phyloP scores from a whole-genome alignment of 2,113 vertebrate species.

The Pimephales promelas region DNA sequence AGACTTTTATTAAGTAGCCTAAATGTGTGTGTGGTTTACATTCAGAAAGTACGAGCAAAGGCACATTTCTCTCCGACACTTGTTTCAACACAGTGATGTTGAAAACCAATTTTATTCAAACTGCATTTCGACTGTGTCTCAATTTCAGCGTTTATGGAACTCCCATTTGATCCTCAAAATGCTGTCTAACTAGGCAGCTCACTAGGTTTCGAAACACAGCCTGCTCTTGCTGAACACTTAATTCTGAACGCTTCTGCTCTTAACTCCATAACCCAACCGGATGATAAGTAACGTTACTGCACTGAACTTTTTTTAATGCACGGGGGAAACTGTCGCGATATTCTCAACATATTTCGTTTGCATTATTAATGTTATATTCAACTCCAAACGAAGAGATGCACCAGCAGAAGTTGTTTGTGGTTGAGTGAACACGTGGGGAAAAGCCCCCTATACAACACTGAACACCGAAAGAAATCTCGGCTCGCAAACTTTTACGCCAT shows the following conservation, averaged over 20 bases:
- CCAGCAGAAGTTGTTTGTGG: conserved; percentile 48
- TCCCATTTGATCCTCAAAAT: background rate
- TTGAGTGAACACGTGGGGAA: conserved; percentile 68
- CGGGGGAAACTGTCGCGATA: background rate
- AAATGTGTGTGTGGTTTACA: background rate
- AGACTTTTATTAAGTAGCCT: background rate
- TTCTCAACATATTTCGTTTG: background rate
- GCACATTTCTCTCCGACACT: background rate
- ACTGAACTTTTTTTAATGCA: background rate
- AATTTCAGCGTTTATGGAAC: background rate
- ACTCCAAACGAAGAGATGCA: background rate
- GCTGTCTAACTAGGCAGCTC: conserved; percentile 1
- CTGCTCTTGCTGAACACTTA: background rate
- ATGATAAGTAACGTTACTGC: background rate
- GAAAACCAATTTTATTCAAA: conserved; percentile 10
- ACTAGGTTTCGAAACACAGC: background rate
- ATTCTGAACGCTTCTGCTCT: conserved; percentile 9
- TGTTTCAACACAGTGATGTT: conserved; percentile 25
- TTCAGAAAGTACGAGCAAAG: background rate
- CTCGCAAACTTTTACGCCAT: conserved; percentile 60
- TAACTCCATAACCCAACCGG: background rate
- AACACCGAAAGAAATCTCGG: conserved; percentile 70
- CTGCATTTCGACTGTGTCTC: background rate
- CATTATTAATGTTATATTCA: background rate
- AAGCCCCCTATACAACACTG: conserved; percentile 47